A percentile compares a stretch with the other conserved stretches of the same genome.
Evolutionary conservation across 2,797 vertebrate species (phyloP).

Genomic region (Chelonia mydas): DNA sequence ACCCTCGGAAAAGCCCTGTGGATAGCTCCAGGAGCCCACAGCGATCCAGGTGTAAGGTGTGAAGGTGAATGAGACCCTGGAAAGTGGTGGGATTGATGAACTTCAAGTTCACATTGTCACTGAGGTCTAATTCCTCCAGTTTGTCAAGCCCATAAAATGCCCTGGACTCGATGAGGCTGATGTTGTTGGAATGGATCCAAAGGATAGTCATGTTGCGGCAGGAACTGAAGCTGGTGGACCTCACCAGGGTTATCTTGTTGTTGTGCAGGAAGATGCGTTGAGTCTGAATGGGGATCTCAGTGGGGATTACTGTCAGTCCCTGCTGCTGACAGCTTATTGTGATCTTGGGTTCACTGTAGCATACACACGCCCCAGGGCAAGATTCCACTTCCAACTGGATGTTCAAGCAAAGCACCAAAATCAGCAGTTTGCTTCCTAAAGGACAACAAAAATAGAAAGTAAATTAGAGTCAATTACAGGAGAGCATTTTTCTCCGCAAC

Average conservation of each 20-base stretch:
- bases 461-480: conserved; percentile 45
- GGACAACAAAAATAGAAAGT: conserved; percentile 40
- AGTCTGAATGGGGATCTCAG: conserved; percentile 92
- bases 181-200: conserved; percentile 98
- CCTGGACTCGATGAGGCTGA: conserved; percentile 92
- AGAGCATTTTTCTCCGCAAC: background rate
- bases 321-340: conserved; percentile 98
- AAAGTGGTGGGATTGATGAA: conserved; percentile 92
- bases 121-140: conserved; percentile 96
- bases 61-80: conserved; percentile 91
- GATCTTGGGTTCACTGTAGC: conserved; percentile 95
- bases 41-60: conserved; percentile 95
- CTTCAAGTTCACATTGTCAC: conserved; percentile 93
- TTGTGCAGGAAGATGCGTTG: conserved; percentile 97
- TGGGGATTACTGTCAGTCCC: conserved; percentile 92
- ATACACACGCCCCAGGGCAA: conserved; percentile 95
- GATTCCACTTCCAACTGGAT: conserved; percentile 86
- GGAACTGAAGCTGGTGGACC: conserved; percentile 93
- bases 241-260: conserved; percentile 92
- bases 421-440: conserved; percentile 92
- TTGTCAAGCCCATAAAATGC: conserved; percentile 92
- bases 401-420: conserved; percentile 94
- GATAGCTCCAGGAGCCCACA: conserved; percentile 94
- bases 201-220: conserved; percentile 96
- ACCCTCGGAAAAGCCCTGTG: conserved; percentile 90